Evolutionary conservation across 2,113 vertebrate species (phyloP), one percentile per base, ranked within the genome.

Genomic region (Taxidea taxus): DNA sequence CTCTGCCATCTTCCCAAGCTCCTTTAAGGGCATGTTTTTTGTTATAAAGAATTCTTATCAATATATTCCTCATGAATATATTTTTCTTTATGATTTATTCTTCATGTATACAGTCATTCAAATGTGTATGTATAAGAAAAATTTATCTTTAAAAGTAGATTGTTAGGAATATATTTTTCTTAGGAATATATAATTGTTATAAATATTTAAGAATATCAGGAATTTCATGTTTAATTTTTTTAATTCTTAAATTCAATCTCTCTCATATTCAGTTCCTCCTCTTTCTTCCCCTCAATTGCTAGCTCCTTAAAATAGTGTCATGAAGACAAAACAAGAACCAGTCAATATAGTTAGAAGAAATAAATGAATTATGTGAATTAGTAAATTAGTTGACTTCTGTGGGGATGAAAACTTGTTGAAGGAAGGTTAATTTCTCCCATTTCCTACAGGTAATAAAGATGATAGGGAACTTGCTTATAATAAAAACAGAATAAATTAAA

Each of bases 271-370:
- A 70, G 37, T 70, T 58, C 9, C 4, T 85, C 11, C 2, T 68
- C 12, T 80, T 29, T 47, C 10, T 86, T 60, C 4, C 15, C 2
- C 0, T 90, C 21, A 68, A 12, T 25, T 75, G 1, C 34, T 72
- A 91, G 44, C 10, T 82, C 58, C 39, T 54, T 56, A 83, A 81
- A 94, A 82, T 95, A 20, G 8, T 87, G 1, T 54, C 18, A 83
- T 49, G 27, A 91, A 94, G 83, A 70, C 34, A 93, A 95, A 85
- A 49, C 58, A 95, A 97, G 49, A 87, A 47, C 21, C 31, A 82
- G 42, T 78, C 13, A 87, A 49, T 23, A 74, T 58, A 23, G 3
- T 88, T 89, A 82, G 37, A 87, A 44, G 8, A 87, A 90, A 60
- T 77, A 83, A 89, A 15, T 66, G 75, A 83, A 83, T 78, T 54